Evolutionary conservation across 2,888 invertebrate species (phyloP).

Genomic region (Mythimna lalbum): DNA sequence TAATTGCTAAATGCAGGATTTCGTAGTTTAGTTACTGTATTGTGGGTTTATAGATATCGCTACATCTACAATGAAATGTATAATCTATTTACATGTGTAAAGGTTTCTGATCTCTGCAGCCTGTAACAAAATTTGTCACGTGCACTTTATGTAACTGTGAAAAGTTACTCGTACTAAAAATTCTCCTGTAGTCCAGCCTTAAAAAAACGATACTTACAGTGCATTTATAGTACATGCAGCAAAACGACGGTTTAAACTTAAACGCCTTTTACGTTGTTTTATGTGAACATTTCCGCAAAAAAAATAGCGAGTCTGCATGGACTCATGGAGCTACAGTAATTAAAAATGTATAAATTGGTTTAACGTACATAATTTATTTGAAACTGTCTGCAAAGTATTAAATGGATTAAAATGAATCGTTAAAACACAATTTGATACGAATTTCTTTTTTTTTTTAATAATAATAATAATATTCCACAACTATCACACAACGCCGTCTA

Average conservation of each 20-base stretch:
- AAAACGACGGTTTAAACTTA: background rate
- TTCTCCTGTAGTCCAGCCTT: background rate
- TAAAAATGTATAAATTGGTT: background rate
- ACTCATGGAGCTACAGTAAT: background rate
- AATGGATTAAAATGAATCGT: too few species aligned
- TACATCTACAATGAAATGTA: too few species aligned
- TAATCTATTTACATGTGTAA: background rate
- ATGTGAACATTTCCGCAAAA: conserved; percentile 3
- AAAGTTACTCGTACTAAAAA: conserved; percentile 2
- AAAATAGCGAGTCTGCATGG: background rate
- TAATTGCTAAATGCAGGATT: too few species aligned
- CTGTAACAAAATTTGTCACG: background rate
- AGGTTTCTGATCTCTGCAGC: background rate
- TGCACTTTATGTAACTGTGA: background rate
- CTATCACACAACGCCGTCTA: too few species aligned
- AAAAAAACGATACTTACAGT: conserved; percentile 2
- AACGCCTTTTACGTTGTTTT: conserved; percentile 9
- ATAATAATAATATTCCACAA: too few species aligned
- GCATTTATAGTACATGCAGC: conserved; percentile 9
- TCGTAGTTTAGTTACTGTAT: too few species aligned
- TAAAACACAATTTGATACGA: too few species aligned
- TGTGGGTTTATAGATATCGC: too few species aligned
- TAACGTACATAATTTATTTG: background rate
- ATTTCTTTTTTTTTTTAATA: too few species aligned
- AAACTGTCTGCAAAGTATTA: conserved; percentile 3